Evolutionary conservation across 2,888 invertebrate species (phyloP).

Genomic region (Mechanitis messenoides): DNA sequence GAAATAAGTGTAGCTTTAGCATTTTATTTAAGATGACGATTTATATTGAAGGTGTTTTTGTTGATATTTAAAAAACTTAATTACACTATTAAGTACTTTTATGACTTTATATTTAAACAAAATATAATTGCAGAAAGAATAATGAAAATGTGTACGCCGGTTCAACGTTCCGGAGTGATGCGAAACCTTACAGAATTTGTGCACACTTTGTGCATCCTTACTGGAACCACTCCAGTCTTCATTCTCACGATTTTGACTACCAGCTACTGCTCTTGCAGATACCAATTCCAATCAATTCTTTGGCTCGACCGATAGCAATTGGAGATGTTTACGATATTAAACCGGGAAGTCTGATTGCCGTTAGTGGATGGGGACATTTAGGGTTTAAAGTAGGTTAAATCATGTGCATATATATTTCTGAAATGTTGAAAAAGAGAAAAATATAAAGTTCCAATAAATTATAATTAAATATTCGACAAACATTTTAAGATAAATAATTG

Average conservation of each 20-base stretch:
- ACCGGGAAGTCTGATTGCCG: constrained; percentile 40
- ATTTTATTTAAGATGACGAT: no score
- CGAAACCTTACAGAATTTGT: constrained; percentile 47
- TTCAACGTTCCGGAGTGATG: constrained; percentile 44
- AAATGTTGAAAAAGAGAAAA: no score
- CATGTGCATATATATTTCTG: no score
- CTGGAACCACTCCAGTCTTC: constrained; percentile 41
- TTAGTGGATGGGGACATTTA: constrained; percentile 65
- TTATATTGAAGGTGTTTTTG: no score
- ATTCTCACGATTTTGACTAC: constrained; percentile 60
- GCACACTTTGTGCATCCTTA: constrained; percentile 59
- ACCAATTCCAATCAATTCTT: constrained; percentile 47
- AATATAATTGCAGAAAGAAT: constrained; percentile 40
- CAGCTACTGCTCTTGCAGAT: constrained; percentile 56
- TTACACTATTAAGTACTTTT: no score
- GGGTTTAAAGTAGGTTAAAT: constrained; percentile 42
- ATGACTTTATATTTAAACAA: no score
- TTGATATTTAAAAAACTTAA: no score
- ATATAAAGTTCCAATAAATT: no score
- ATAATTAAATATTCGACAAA: no score
- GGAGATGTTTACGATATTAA: constrained; percentile 42
- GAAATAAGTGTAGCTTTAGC: no score
- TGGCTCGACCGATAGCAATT: constrained; percentile 56
- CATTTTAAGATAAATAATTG: no score
- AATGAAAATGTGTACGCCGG: constrained; percentile 52